Evolutionary conservation across 2,113 vertebrate genomes (phyloP).

Genomic region (Sinosuthora webbiana): DNA sequence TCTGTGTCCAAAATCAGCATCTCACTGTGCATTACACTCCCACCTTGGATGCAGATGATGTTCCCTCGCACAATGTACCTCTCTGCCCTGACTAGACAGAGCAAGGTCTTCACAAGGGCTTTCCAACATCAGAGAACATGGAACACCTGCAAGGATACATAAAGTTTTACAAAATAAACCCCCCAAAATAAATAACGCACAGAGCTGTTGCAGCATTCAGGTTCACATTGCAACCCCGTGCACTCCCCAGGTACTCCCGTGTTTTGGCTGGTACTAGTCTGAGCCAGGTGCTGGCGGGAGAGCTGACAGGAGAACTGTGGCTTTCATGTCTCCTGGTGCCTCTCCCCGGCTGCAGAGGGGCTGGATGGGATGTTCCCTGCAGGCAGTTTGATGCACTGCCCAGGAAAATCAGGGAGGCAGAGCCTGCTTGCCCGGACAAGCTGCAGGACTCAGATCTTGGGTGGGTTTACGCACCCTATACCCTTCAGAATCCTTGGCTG

Average conservation of each 20-base stretch:
- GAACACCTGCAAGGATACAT: neutral
- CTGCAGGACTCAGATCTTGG: fast-evolving
- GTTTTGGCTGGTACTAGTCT: fast-evolving
- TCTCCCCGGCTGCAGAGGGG: neutral
- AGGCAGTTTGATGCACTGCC: neutral
- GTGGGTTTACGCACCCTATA: fast-evolving
- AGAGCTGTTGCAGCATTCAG: neutral
- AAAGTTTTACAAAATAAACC: neutral
- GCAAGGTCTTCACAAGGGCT: neutral
- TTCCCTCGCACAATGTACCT: fast-evolving
- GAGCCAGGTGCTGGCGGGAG: neutral
- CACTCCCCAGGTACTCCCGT: neutral
- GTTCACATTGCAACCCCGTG: fast-evolving
- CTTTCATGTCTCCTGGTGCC: neutral
- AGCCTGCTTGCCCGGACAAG: neutral
- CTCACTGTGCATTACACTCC: neutral
- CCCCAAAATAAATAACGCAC: neutral
- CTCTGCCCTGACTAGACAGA: fast-evolving
- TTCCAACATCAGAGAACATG: neutral
- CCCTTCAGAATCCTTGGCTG: neutral
- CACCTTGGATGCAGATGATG: neutral
- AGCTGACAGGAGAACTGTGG: fast-evolving
- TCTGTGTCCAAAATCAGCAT: neutral
- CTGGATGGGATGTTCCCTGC: neutral
- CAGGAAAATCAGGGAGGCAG: neutral